Evolutionary conservation across 2,797 vertebrate species (phyloP), one percentile per base, ranked within the genome.

Genomic region (Rhinichthys osculus): DNA sequence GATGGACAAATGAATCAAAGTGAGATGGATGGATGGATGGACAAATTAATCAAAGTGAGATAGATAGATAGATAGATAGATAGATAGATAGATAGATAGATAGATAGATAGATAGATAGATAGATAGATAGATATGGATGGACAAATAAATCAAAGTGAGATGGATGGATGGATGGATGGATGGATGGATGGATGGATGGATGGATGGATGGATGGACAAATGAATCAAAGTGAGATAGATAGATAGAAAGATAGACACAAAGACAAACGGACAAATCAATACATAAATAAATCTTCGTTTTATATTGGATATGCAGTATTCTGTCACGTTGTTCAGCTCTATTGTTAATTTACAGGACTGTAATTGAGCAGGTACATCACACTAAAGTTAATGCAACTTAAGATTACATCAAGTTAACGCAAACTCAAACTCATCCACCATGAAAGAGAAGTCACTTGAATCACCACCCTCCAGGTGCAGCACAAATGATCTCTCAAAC

Each of bases 281-380:
- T 19, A 70, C 7, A 35, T 71, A 42, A 44, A 72, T 14, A 8
- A 47, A 73, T 73, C n/a, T n/a, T 62, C 44, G 35, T 16, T 33
- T 81, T 81, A 47, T 71, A 86, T 57, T 69, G 74, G 27, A 71
- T 70, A 70, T 78, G 4, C 14, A 14, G 5, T 5, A 47, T 42
- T 40, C 54, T 88, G 86, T 85, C 74, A 85, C 64, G 66, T 69
- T 87, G 74, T 90, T 84, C 69, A 59, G 69, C 57, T 74, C 42
- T 82, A 76, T 81, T 85, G 84, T 81, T 86, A 7, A 73, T 62
- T 71, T 42, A 40, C 35, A 4, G 83, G 5, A 27, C 59, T 72
- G 40, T 86, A 79, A 83, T 66, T 83, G 81, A 38, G 72, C 50
- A 71, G 74, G 50, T 78, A 85, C 77, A 71, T 76, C 66, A 71